phyloP scores from a whole-genome alignment of 2,888 invertebrate species.

The Linnaemya tessellans region DNA sequence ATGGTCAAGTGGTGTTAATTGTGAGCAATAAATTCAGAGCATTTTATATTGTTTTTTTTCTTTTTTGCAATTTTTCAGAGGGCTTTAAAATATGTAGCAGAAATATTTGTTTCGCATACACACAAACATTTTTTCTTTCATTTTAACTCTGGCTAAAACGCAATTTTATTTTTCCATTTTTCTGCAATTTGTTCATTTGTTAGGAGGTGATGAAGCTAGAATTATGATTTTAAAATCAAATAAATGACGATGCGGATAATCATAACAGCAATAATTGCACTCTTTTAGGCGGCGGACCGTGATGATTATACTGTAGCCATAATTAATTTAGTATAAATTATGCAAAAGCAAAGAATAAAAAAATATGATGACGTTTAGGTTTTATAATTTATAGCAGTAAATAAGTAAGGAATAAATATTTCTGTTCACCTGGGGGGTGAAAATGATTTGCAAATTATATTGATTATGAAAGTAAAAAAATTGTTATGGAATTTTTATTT shows the following conservation, averaged over 20 bases:
- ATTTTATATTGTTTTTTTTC: constrained; percentile 25
- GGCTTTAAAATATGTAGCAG: background rate
- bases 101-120: background rate
- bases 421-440: background rate
- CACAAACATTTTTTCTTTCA: background rate
- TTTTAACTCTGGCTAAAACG: constrained; percentile 2
- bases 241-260: constrained; percentile 54
- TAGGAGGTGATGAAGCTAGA: constrained; percentile 42
- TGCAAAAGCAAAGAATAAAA: constrained; percentile 9
- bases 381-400: background rate
- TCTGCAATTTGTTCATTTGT: constrained; percentile 2
- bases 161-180: constrained; percentile 39
- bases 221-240: constrained; percentile 66
- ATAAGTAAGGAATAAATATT: background rate
- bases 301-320: constrained; percentile 46
- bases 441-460: background rate
- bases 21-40: constrained; percentile 73
- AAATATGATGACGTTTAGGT: background rate
- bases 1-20: constrained; percentile 74
- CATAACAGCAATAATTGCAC: constrained; percentile 60
- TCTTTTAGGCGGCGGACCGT: constrained; percentile 67
- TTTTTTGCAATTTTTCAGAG: background rate
- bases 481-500: background rate
- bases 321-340: constrained; percentile 61
- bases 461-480: no score